Evolutionary conservation across 2,113 vertebrate genomes (phyloP), one percentile per base, ranked within the genome.

Genomic region (Macquaria ambigua): DNA sequence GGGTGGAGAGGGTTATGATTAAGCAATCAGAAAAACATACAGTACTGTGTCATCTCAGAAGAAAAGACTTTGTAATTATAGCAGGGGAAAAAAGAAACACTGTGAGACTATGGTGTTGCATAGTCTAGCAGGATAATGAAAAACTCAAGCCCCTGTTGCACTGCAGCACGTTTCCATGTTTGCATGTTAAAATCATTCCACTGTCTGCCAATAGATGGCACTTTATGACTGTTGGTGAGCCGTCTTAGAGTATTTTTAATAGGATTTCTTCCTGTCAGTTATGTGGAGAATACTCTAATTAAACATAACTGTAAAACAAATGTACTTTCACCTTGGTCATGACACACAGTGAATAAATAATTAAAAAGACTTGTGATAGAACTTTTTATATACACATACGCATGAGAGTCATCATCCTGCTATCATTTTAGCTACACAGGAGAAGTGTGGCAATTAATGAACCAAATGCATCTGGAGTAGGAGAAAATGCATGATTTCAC

Each of bases 191-290:
- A 88, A 63, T 74, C 1, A 75, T 95, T 90, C 89, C 68, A 16
- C 69, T 46, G 78, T 79, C 88, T 78, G 83, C 95, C 95, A 94
- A 93, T 91, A 95, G 95, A 94, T 95, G 95, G 95, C 95, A 95
- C 94, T 96, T 94, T 74, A 89, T 93, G 92, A 94, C 94, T 92
- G 87, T 91, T 61, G 62, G 58, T 93, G 72, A 92, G 77, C 16
- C 25, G 14, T 28, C 28, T 84, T 3, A 3, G 41, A 74, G 18
- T 50, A 31, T 76, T 69, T 79, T 82, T 61, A 85, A 77, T 72
- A 77, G 64, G 86, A 79, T 72, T 66, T 90, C 52, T 81, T 83
- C 39, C 64, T 88, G 68, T 80, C 67, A 72, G 63, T 71, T 84
- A 77, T 81, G 58, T 87, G 81, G 50, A 75, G 62, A 34, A 79